phyloP scores from a whole-genome alignment of 2,888 invertebrate genomes.

The Xylophagus ater region DNA sequence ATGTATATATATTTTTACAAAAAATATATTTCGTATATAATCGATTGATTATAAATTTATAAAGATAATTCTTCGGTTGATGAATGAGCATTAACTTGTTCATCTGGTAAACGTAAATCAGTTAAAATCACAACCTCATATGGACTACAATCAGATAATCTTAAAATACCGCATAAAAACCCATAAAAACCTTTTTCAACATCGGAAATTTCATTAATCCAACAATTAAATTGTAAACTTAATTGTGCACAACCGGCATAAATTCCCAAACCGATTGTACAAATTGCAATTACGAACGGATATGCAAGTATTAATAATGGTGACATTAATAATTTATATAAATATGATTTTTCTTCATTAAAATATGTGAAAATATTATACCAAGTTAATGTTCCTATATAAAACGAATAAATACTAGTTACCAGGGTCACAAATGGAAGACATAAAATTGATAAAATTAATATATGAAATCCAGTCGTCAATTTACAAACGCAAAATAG shows the following conservation, averaged over 20 bases:
- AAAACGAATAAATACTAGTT: conserved; percentile 58
- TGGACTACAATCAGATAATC: conserved; percentile 60
- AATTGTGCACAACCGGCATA: conserved; percentile 58
- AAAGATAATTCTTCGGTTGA: conserved; percentile 39
- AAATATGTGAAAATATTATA: conserved; percentile 61
- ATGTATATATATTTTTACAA: background rate
- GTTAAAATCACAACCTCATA: conserved; percentile 59
- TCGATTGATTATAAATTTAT: conserved; percentile 20
- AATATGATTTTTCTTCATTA: conserved; percentile 52
- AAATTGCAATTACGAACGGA: conserved; percentile 55
- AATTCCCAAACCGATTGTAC: conserved; percentile 53
- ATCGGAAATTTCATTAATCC: conserved; percentile 60
- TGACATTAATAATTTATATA: conserved; percentile 51
- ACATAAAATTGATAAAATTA: conserved; percentile 51
- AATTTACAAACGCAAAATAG: conserved; percentile 45
- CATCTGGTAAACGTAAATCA: conserved; percentile 40
- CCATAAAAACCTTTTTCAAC: conserved; percentile 71
- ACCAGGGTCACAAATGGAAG: conserved; percentile 54
- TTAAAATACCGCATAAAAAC: conserved; percentile 57
- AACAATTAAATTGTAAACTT: conserved; percentile 54
- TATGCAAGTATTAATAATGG: conserved; percentile 57
- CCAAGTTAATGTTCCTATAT: conserved; percentile 65
- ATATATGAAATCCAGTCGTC: conserved; percentile 53
- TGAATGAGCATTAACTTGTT: conserved; percentile 30
- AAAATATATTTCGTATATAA: background rate